These are phyloP conservation scores for Schrankia costaestrigalis DNA, from an alignment of 2,888 invertebrate genomes.

Conservation along the genomic window DNA sequence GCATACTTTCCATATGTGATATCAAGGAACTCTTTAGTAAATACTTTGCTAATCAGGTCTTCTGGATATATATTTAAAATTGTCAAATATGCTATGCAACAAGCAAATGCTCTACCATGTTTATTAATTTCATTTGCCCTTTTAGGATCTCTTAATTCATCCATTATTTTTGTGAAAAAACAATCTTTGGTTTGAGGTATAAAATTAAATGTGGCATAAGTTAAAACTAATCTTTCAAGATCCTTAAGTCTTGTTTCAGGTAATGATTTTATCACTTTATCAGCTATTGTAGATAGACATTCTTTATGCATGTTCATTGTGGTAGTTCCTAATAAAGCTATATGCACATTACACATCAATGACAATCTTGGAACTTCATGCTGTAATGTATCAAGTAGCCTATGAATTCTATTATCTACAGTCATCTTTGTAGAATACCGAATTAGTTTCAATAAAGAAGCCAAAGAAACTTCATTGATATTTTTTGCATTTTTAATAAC, in stretches of 20 bases:
- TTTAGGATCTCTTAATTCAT: constrained; percentile 75
- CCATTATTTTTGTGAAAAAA: constrained; percentile 58
- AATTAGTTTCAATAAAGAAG: constrained; percentile 83
- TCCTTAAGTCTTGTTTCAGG: constrained; percentile 84
- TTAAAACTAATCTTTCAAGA: constrained; percentile 84
- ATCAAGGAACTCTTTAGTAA: constrained; percentile 80
- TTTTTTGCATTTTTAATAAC: constrained; percentile 71
- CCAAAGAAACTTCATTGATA: constrained; percentile 83
- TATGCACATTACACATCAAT: constrained; percentile 82
- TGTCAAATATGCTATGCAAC: constrained; percentile 82
- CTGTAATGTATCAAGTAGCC: constrained; percentile 76
- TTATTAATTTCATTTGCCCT: constrained; percentile 78
- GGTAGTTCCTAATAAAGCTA: constrained; percentile 82
- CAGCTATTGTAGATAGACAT: constrained; percentile 67
- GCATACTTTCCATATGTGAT: constrained; percentile 76
- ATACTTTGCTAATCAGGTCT: constrained; percentile 79
- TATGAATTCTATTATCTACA: constrained; percentile 64
- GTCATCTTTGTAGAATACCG: constrained; percentile 79
- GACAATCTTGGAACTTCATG: constrained; percentile 82
- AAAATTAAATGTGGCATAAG: constrained; percentile 82
- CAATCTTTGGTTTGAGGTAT: constrained; percentile 65
- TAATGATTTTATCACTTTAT: constrained; percentile 73
- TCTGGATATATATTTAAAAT: constrained; percentile 78
- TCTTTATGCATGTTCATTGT: constrained; percentile 59
- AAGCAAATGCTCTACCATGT: constrained; percentile 82